Conservation (phyloP, 1,140 invertebrate genomes). For the Drosophila bipectinata region DNA sequence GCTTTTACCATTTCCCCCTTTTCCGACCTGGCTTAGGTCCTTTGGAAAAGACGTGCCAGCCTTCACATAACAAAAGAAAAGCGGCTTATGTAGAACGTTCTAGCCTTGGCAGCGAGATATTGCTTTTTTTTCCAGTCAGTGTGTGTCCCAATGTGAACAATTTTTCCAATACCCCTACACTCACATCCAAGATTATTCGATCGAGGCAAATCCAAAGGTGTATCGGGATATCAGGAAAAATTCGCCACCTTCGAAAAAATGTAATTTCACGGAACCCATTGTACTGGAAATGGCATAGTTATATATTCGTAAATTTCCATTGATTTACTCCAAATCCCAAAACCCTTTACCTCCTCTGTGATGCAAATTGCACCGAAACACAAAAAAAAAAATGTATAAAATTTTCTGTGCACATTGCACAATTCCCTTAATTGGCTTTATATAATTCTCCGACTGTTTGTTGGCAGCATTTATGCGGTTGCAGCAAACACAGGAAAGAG, state of each 20-base stretch:
- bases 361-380: conserved; percentile 26
- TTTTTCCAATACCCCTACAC: conserved; percentile 23
- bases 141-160: conserved; percentile 35
- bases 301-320: conserved; percentile 20
- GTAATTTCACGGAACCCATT: conserved; percentile 13
- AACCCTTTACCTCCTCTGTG: conserved; percentile 1
- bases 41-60: conserved; percentile 55
- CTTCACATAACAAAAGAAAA: conserved; percentile 69
- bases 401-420: conserved; percentile 47
- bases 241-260: conserved; percentile 18
- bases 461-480: conserved; percentile 57
- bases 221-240: conserved; percentile 56
- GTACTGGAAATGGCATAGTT: conserved; percentile 2
- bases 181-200: conserved; percentile 20
- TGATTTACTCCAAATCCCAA: conserved; percentile 36
- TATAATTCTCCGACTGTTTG: conserved; percentile 44
- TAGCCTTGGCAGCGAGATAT: conserved; percentile 47
- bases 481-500: conserved; percentile 35
- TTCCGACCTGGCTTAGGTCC: conserved; percentile 11
- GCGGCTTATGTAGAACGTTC: conserved; percentile 62
- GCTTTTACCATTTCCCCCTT: background rate
- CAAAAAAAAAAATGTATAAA: conserved; percentile 1
- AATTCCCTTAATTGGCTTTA: conserved; percentile 70
- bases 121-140: conserved; percentile 35
- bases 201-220: conserved; percentile 40